phyloP scores from a whole-genome alignment of 30 jellyfish, hydroid and myxozoan genomes.

The Turritopsis dohrnii region DNA sequence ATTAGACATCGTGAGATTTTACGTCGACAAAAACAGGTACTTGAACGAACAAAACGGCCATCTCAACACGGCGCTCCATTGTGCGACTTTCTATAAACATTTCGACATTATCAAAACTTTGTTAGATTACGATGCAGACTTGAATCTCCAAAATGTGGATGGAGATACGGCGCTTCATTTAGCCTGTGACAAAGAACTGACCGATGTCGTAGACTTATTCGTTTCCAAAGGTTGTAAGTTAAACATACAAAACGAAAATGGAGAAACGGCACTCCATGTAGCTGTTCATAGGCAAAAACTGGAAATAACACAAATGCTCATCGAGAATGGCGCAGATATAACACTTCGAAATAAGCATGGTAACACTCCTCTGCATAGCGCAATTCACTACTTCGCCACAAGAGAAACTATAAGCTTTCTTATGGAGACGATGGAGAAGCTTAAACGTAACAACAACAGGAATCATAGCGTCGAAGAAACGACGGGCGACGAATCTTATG shows the following conservation, averaged over 20 bases:
- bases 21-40: constrained; percentile 4
- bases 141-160: constrained; percentile 12
- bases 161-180: constrained; percentile 58
- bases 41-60: constrained; percentile 12
- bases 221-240: not conserved
- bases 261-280: constrained; percentile 40
- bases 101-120: constrained; percentile 19
- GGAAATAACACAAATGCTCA: constrained; percentile 19
- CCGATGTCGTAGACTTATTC: not conserved
- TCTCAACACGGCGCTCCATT: constrained; percentile 51
- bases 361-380: constrained; percentile 13
- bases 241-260: constrained; percentile 26
- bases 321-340: constrained; percentile 34
- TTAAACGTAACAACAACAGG: not conserved
- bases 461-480: not conserved
- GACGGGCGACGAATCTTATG: not conserved
- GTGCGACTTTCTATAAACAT: constrained; percentile 32
- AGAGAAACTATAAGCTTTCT: not conserved
- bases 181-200: constrained; percentile 21
- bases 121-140: constrained; percentile 26
- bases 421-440: not conserved
- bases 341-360: constrained; percentile 11
- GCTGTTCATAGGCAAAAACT: constrained; percentile 34
- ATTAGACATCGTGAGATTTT: constrained; percentile 8
- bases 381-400: not conserved